Base-by-base conservation (phyloP, 2,888 invertebrate species). In the Trissolcus brochymenae region DNA sequence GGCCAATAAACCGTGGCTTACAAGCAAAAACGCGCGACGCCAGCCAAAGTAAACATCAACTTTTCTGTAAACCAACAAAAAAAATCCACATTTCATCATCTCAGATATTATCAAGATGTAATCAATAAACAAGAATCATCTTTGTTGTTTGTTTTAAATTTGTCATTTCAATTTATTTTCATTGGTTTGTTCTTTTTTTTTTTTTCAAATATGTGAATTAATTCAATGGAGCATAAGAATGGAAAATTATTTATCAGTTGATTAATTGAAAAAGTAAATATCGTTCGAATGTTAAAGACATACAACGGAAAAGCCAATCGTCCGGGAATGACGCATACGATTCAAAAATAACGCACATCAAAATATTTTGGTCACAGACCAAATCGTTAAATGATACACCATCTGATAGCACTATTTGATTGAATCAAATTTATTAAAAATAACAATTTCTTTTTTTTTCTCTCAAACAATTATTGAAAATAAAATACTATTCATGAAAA, bases 331-430 rank as follows among this genome's bases (percentile, higher is more conserved):
- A 82, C 82, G 81, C 78, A 64, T 68, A 50, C 55, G 64, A 14
- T 59, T 79, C 77, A 77, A 76, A 80, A 84, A 82, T 82, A 82
- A 77, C 68, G 51, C 56, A 76, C 73, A 76, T 74, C 80, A 80
- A 82, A 84, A 84, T 82, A 82, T 82, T 82, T 81, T 79, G 75
- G 74, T 77, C 76, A 71, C 78, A 57, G 67, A 79, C 70, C 76
- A 61, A 71, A 75, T 66, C 75, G 78, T 70, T 77, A 73, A 80
- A 80, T 62, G 62, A 70, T 46, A 59, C 53, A 53, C 71, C 61
- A 46, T 2, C 40, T 53, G 66, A 60, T 62, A 60, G 55, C 54
- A 54, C 46, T 43, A 16, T 14, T 19, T 53, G 60, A 40, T 35
- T 35, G 25, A 53, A 61, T 49, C 41, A 50, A n/a, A 55, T 50